These are phyloP conservation scores for Trichoplusia ni DNA, from an alignment of 1,140 invertebrate species.

Conservation along the genomic window DNA sequence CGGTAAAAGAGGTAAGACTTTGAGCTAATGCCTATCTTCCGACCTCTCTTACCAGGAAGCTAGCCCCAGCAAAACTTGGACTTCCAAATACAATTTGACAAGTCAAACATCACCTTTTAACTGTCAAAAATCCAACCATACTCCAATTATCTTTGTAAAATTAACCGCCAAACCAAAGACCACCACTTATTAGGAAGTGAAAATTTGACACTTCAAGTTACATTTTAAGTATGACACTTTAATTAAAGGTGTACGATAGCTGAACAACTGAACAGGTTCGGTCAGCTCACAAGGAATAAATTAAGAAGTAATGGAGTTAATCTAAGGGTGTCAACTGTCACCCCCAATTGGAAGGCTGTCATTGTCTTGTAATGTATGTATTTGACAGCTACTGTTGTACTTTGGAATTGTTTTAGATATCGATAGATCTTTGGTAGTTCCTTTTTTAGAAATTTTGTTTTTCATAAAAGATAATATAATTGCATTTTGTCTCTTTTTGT, in stretches of 20 bases:
- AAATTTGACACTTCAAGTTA: conserved; percentile 18
- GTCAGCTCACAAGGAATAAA: conserved; percentile 6
- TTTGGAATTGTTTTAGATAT: no score
- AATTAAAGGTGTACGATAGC: neutral
- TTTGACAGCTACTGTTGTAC: no score
- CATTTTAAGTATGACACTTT: conserved; percentile 14
- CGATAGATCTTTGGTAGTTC: no score
- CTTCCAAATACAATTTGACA: no score
- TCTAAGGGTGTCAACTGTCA: neutral
- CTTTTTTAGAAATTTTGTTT: no score
- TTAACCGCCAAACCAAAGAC: neutral
- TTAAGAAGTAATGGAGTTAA: conserved; percentile 7
- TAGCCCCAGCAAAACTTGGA: no score
- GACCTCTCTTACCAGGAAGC: no score
- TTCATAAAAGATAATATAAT: no score
- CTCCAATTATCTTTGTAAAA: neutral
- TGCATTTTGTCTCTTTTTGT: no score
- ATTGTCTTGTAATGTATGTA: neutral
- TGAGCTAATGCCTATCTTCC: no score
- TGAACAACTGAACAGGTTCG: neutral
- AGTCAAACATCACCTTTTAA: no score
- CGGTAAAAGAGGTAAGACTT: no score
- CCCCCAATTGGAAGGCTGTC: conserved; percentile 28
- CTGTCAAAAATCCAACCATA: neutral
- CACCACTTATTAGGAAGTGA: conserved; percentile 9